A percentile compares a stretch with the other conserved stretches of the same genome.
Conservation (phyloP, 2,888 invertebrate genomes). For the Eurois occulta region DNA sequence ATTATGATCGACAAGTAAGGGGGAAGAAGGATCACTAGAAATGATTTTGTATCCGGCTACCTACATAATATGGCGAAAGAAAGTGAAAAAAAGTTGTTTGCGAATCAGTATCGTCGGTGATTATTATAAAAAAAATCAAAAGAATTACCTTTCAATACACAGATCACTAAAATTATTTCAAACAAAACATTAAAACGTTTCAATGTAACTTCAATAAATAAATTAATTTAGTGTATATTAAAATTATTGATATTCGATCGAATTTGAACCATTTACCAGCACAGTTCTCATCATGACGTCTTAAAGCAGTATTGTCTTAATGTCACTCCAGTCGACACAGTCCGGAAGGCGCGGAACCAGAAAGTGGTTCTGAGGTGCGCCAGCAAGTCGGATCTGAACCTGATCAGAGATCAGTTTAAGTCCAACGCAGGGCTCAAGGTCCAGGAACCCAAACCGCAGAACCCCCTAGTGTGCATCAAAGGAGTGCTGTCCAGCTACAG, state of each 20-base stretch:
- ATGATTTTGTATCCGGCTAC: too few relatives aligned
- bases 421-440: too few relatives aligned
- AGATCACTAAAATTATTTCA: background rate
- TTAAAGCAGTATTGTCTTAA: too few relatives aligned
- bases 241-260: background rate
- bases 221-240: background rate
- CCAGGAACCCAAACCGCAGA: too few relatives aligned
- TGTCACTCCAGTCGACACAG: too few relatives aligned
- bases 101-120: background rate
- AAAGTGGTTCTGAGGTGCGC: too few relatives aligned
- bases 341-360: too few relatives aligned
- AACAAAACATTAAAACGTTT: background rate
- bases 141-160: background rate
- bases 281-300: background rate
- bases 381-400: too few relatives aligned
- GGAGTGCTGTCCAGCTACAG: too few relatives aligned
- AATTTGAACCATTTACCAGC: background rate
- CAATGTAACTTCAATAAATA: background rate
- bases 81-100: background rate
- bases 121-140: background rate
- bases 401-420: too few relatives aligned
- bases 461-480: too few relatives aligned
- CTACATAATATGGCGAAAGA: background rate
- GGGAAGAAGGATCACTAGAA: conserved; percentile 27
- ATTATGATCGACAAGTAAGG: conserved; percentile 60